A percentile compares a stretch with the other conserved stretches of the same genome.
Evolutionary conservation across 2,888 invertebrate genomes (phyloP).

Genomic region (Omphaloscelis lunosa): DNA sequence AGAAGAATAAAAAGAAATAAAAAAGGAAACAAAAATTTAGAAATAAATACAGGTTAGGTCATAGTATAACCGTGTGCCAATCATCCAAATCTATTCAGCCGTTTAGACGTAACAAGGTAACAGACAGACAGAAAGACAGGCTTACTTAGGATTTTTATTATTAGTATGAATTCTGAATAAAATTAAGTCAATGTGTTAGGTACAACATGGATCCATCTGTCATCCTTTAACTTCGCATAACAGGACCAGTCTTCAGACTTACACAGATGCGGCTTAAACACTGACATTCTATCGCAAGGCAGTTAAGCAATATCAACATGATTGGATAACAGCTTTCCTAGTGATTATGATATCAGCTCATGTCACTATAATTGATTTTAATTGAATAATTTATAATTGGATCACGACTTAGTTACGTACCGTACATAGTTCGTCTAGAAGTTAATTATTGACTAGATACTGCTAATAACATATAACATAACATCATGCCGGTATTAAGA

Average conservation of each 20-base stretch:
- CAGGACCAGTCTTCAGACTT: neutral
- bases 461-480: neutral
- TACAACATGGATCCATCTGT: neutral
- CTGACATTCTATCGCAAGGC: neutral
- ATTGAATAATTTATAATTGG: conserved; percentile 18
- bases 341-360: neutral
- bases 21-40: too few species aligned
- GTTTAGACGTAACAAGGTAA: neutral
- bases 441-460: neutral
- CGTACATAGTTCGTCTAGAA: neutral
- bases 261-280: neutral
- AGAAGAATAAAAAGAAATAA: too few species aligned
- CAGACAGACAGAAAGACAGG: neutral
- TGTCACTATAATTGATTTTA: conserved; percentile 20
- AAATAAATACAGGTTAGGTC: neutral
- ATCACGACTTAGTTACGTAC: neutral
- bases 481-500: too few species aligned
- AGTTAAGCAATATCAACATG: neutral
- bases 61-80: neutral
- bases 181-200: neutral
- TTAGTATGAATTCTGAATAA: neutral
- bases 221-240: neutral
- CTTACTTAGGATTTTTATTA: neutral
- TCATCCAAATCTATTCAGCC: neutral
- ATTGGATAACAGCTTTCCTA: conserved; percentile 1